Conservation (phyloP, 2,113 vertebrate species). For the Sitta europaea region DNA sequence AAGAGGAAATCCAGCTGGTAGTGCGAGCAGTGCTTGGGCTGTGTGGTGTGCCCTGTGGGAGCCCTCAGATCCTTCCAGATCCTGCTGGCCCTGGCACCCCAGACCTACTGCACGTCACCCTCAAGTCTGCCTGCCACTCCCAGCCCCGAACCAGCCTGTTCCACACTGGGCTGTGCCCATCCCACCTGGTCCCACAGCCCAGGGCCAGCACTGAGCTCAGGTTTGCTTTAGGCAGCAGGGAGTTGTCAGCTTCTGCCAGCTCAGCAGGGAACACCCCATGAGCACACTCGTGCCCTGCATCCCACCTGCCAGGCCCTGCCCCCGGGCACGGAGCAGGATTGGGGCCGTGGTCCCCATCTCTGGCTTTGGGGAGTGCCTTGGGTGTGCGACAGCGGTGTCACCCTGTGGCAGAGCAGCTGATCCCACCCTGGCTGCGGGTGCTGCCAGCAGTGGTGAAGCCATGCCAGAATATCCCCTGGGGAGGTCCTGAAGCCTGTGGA, state of each 20-base stretch:
- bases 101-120: neutral
- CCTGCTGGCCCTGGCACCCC: neutral
- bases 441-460: neutral
- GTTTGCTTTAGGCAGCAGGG: neutral
- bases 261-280: neutral
- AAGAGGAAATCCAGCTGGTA: neutral
- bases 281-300: accelerated
- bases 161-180: neutral
- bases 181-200: neutral
- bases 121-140: neutral
- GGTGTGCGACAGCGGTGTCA: neutral
- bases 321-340: accelerated
- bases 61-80: neutral
- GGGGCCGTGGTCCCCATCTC: accelerated
- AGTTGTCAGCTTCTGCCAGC: neutral
- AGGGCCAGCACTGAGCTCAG: neutral
- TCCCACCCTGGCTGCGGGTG: accelerated
- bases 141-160: neutral
- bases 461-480: accelerated
- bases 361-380: accelerated
- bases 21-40: neutral
- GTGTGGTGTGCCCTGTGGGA: accelerated
- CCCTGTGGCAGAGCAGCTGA: neutral
- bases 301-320: neutral
- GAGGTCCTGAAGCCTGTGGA: neutral